phyloP scores from a whole-genome alignment of 64 coral and sea anemone species.

The Exaiptasia diaphana region DNA sequence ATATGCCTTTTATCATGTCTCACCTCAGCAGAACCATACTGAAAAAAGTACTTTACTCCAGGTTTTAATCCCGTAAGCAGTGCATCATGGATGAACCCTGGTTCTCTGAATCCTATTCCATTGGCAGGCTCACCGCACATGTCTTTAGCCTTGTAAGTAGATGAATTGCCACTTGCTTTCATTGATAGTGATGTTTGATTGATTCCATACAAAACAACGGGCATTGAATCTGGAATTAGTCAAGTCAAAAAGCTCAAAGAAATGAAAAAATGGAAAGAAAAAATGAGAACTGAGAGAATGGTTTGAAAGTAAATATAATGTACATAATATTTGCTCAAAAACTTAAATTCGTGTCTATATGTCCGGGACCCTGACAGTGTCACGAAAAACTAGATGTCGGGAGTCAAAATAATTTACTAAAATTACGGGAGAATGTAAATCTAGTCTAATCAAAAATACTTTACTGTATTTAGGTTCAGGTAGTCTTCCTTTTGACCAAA shows the following conservation, averaged over 20 bases:
- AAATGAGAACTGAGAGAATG: background rate
- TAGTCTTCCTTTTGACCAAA: too few relatives aligned
- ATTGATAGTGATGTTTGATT: background rate
- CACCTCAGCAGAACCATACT: constrained; percentile 64
- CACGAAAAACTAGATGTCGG: too few relatives aligned
- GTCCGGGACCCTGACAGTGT: too few relatives aligned
- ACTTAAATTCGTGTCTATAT: too few relatives aligned
- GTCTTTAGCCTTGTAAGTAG: constrained; percentile 57
- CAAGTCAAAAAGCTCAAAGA: background rate
- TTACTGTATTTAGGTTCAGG: too few relatives aligned
- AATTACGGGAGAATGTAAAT: too few relatives aligned
- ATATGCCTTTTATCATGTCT: background rate
- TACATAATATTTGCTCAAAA: too few relatives aligned
- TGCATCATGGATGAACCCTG: constrained; percentile 61
- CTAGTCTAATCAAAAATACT: too few relatives aligned
- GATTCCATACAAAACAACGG: constrained; percentile 60
- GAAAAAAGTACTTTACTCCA: constrained; percentile 37
- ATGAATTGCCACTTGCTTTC: constrained; percentile 22
- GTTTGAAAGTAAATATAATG: too few relatives aligned
- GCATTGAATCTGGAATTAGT: constrained; percentile 48
- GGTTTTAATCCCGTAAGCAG: constrained; percentile 32
- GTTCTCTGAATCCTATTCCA: constrained; percentile 33
- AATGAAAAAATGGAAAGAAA: background rate
- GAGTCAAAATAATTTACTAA: too few relatives aligned
- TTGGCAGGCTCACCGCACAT: constrained; percentile 54